Conservation (phyloP, 2,888 invertebrate species). For the Eupelmus urozonus region DNA sequence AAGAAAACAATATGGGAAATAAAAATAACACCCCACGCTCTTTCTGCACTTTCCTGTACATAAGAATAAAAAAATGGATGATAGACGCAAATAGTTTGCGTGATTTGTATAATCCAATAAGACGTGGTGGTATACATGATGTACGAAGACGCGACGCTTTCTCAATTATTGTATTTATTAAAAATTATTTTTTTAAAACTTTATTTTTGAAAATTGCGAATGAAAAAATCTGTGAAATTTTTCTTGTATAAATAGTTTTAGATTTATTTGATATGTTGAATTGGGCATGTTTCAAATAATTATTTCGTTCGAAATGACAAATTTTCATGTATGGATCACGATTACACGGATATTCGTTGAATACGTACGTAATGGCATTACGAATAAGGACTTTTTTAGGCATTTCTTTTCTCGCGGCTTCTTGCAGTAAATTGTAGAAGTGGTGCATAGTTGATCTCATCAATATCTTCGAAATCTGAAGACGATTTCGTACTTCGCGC, state of each 20-base stretch:
- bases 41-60: conserved; percentile 46
- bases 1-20: conserved; percentile 36
- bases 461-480: conserved; percentile 14
- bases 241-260: neutral
- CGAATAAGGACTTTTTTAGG: conserved; percentile 4
- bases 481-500: neutral
- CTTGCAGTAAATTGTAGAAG: conserved; percentile 30
- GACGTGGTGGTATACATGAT: conserved; percentile 19
- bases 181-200: conserved; percentile 48
- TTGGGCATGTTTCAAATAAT: neutral
- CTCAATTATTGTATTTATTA: conserved; percentile 40
- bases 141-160: conserved; percentile 9
- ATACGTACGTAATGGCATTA: conserved; percentile 4
- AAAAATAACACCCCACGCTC: conserved; percentile 16
- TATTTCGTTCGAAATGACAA: neutral
- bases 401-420: neutral
- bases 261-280: neutral
- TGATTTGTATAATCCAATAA: conserved; percentile 33
- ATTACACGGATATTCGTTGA: neutral
- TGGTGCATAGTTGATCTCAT: conserved; percentile 52
- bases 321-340: neutral
- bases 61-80: conserved; percentile 11
- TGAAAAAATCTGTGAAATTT: neutral
- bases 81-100: conserved; percentile 18
- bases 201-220: conserved; percentile 43